A percentile compares a stretch with the other conserved stretches of the same genome.
Conservation (phyloP, 2,113 vertebrate species). For the Phylloscopus trochilus region DNA sequence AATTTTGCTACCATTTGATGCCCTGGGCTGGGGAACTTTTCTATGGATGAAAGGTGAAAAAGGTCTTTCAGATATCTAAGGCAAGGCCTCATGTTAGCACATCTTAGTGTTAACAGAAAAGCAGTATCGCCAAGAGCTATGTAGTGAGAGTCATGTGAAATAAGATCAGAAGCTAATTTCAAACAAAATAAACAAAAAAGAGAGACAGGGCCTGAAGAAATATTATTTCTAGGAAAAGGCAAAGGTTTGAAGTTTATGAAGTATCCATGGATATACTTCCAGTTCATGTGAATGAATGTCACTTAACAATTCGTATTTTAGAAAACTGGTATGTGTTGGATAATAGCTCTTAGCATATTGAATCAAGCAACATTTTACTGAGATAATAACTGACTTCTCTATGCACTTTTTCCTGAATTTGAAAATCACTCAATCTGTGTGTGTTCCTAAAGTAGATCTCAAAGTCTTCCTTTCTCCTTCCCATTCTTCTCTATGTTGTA, state of each 20-base stretch:
- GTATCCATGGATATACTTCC: neutral
- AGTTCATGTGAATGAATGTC: neutral
- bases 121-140: neutral
- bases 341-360: neutral
- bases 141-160: neutral
- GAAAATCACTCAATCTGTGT: neutral
- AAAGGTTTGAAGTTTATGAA: neutral
- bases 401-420: neutral
- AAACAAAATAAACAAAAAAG: neutral
- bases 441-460: neutral
- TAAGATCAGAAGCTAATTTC: neutral
- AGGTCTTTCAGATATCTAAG: neutral
- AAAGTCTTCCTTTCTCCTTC: neutral
- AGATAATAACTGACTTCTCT: neutral
- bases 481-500: neutral
- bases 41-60: neutral
- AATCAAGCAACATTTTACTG: neutral
- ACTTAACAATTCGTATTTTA: neutral
- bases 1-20: fast-evolving
- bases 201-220: neutral
- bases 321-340: neutral
- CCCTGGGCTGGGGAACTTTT: neutral
- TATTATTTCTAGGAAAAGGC: neutral
- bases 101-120: neutral
- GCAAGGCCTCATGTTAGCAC: neutral